These are phyloP conservation scores for Caerostris darwini DNA, from an alignment of 1,140 invertebrate genomes.

Conservation along the genomic window DNA sequence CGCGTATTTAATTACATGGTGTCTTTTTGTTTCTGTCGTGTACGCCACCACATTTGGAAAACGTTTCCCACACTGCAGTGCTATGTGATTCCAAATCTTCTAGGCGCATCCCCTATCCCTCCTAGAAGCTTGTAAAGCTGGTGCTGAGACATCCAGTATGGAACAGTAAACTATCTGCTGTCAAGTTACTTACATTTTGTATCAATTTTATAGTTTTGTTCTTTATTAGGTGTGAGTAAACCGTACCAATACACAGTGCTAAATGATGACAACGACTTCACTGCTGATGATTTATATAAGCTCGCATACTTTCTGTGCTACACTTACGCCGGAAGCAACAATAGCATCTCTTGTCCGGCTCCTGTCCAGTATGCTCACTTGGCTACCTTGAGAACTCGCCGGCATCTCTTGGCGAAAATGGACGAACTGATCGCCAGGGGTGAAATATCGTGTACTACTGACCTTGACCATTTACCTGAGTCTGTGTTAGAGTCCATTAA, in stretches of 20 bases:
- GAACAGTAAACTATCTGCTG: too few relatives aligned
- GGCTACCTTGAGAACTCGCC: slow-evolving; percentile 79
- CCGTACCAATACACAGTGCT: slow-evolving; percentile 79
- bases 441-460: neutral
- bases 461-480: slow-evolving; percentile 8
- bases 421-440: neutral
- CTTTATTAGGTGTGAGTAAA: slow-evolving; percentile 81
- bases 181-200: too few relatives aligned
- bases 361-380: slow-evolving; percentile 80
- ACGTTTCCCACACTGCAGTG: too few relatives aligned
- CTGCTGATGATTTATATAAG: slow-evolving; percentile 78
- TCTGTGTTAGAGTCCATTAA: slow-evolving; percentile 54
- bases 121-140: too few relatives aligned
- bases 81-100: too few relatives aligned
- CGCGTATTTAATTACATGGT: too few relatives aligned
- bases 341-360: slow-evolving; percentile 79
- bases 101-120: too few relatives aligned
- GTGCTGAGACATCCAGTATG: too few relatives aligned
- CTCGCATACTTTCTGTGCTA: slow-evolving; percentile 79
- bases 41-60: too few relatives aligned
- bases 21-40: too few relatives aligned
- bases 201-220: neutral
- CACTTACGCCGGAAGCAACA: slow-evolving; percentile 77
- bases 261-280: slow-evolving; percentile 79
- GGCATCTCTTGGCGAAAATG: neutral